phyloP scores from a whole-genome alignment of 1,140 invertebrate species.

The Caenorhabditis tropicalis region DNA sequence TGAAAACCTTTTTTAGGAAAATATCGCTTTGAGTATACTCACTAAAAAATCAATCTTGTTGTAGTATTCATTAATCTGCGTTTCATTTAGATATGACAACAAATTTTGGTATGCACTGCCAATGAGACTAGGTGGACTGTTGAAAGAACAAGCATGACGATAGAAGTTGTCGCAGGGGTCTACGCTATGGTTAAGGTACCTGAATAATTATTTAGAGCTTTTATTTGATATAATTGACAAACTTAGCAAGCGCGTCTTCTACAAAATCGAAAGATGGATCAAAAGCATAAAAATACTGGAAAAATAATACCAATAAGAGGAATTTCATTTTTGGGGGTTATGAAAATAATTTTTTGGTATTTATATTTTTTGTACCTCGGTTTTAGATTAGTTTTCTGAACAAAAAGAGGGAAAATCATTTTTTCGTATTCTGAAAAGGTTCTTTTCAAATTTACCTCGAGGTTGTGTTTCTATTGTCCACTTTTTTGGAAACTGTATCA shows the following conservation, averaged over 20 bases:
- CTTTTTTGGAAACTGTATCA: too few species aligned
- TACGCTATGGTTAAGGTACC: background rate
- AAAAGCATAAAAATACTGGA: background rate
- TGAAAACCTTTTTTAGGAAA: too few species aligned
- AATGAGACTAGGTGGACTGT: background rate
- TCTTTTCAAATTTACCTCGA: too few species aligned
- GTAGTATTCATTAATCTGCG: background rate
- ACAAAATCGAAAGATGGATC: background rate
- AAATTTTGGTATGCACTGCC: background rate
- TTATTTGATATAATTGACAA: background rate
- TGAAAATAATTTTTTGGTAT: too few species aligned
- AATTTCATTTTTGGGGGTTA: background rate
- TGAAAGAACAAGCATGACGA: conserved; percentile 11
- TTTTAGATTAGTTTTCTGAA: too few species aligned
- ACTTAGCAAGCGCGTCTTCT: background rate
- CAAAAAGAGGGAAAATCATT: too few species aligned
- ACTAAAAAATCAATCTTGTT: background rate
- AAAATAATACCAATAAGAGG: background rate
- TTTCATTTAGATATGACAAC: background rate
- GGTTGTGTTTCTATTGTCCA: too few species aligned
- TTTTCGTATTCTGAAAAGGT: too few species aligned
- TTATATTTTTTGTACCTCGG: too few species aligned
- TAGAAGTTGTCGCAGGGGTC: conserved; percentile 8
- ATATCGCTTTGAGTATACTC: too few species aligned
- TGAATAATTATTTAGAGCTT: background rate